Percentiles rank a stretch among this genome's conserved stretches.
Evolutionary conservation across 2,113 vertebrate genomes (phyloP).

Genomic region (Leptosomus discolor): DNA sequence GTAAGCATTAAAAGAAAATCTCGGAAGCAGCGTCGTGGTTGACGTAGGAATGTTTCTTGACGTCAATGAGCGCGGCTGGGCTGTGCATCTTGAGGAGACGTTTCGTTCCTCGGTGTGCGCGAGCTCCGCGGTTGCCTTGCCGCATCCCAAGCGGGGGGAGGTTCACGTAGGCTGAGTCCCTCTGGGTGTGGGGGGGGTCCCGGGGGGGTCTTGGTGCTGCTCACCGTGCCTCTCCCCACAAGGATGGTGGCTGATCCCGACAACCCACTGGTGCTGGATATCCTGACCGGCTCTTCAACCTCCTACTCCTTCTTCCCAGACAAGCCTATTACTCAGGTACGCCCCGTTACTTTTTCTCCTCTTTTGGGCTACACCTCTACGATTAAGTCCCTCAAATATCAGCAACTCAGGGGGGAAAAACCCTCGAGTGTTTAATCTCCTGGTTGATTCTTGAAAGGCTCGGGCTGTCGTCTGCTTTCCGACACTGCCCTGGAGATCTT

Average conservation of each 20-base stretch:
- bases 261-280: conserved; percentile 94
- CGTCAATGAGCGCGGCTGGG: rapidly evolving
- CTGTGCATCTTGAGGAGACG: rapidly evolving
- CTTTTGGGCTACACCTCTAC: background rate
- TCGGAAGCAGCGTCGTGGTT: background rate
- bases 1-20: background rate
- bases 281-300: conserved; percentile 92
- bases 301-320: conserved; percentile 95
- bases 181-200: background rate
- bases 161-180: rapidly evolving
- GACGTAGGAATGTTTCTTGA: background rate
- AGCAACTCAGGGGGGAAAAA: background rate
- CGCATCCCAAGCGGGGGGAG: background rate
- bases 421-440: background rate
- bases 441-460: background rate
- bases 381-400: background rate
- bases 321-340: conserved; percentile 92
- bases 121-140: background rate
- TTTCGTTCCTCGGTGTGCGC: background rate
- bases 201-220: rapidly evolving
- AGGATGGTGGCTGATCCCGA: conserved; percentile 98
- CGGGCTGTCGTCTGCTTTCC: background rate
- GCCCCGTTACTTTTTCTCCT: background rate
- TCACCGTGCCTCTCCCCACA: background rate
- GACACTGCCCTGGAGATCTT: background rate